Evolutionary conservation across 2,888 invertebrate species (phyloP), one percentile per base, ranked within the genome.

Genomic region (Hydrotaea cyrtoneurina): DNA sequence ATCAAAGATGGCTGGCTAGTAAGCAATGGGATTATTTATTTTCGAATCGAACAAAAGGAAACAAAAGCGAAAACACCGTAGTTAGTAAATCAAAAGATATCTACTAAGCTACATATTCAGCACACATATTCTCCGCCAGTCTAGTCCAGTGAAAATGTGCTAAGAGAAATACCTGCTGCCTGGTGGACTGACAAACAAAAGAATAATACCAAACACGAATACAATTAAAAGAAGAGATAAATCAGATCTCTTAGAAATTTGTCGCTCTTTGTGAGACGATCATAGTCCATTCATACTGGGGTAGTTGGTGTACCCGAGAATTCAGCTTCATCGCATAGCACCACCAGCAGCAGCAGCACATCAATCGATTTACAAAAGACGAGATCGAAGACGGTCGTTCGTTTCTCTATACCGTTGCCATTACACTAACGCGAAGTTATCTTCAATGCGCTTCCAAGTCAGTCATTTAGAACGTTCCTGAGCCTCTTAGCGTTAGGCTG

Each of bases 401-500:
- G n/a, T 46, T 3, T 43, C 46, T 11, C 8, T 15, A 7, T 43
- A 15, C 10, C 43, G 57, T 4, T 2, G 4, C 0, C 57, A 26
- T 21, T 0, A 46, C 75, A 71, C 19, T 11, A n/a, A 19, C 19
- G 39, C 21, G 69, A 69, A 46, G 69, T 69, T 69, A 43, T n/a
- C 46, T 46, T 46, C 21, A 69, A 23, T 46, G 43, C 69, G 46
- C 39, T 46, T 21, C 46, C 23, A 23, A 46, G 46, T 69, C 46
- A 13, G 46, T 19, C 69, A 69, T 69, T 69, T 23, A 69, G 46
- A 69, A 69, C 69, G 21, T 43, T 69, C 23, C 43, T 23, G 43
- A 46, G 19, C 46, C 43, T 69, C 69, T 69, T 21, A 21, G 46
- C 69, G 69, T 46, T 46, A 69, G 46, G 69, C 21, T 43, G 69